A percentile compares a stretch with the other conserved stretches of the same genome.
phyloP scores from a whole-genome alignment of 2,797 vertebrate species.

The Ptychobarbus kaznakovi region DNA sequence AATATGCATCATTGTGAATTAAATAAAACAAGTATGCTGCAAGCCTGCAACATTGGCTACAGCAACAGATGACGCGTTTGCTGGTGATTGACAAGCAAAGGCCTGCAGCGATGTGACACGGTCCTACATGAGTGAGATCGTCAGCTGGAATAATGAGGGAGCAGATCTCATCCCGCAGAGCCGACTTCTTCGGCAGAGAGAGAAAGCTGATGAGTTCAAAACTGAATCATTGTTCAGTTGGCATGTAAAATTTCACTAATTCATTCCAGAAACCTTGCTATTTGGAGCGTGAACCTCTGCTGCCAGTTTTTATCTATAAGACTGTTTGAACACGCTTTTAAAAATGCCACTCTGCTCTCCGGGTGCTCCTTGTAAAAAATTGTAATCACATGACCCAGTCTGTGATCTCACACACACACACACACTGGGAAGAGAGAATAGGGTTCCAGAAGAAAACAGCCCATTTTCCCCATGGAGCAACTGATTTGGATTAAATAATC shows the following conservation, averaged over 20 bases:
- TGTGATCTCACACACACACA: neutral
- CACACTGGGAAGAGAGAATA: neutral
- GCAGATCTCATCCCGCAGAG: constrained; percentile 9
- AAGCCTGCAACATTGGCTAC: neutral
- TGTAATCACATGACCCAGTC: constrained; percentile 17
- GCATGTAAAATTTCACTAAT: constrained; percentile 39
- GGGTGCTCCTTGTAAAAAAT: constrained; percentile 26
- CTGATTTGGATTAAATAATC: neutral
- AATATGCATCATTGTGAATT: neutral
- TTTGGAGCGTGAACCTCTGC: constrained; percentile 45
- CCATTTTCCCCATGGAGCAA: neutral
- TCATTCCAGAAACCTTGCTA: constrained; percentile 34
- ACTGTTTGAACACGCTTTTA: constrained; percentile 30
- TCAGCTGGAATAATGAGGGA: constrained; percentile 32
- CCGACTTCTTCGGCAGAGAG: neutral
- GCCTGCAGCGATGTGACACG: constrained; percentile 5
- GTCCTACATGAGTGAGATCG: constrained; percentile 20
- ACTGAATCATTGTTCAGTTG: constrained; percentile 43
- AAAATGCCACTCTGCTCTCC: constrained; percentile 41
- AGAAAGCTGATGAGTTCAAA: constrained; percentile 40
- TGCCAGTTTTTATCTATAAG: constrained; percentile 45
- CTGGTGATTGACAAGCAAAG: constrained; percentile 25
- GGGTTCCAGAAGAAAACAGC: neutral
- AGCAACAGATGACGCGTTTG: neutral
- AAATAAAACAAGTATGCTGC: constrained; percentile 3